Evolutionary conservation across 2,113 vertebrate species (phyloP).

Genomic region (Desmodus rotundus): DNA sequence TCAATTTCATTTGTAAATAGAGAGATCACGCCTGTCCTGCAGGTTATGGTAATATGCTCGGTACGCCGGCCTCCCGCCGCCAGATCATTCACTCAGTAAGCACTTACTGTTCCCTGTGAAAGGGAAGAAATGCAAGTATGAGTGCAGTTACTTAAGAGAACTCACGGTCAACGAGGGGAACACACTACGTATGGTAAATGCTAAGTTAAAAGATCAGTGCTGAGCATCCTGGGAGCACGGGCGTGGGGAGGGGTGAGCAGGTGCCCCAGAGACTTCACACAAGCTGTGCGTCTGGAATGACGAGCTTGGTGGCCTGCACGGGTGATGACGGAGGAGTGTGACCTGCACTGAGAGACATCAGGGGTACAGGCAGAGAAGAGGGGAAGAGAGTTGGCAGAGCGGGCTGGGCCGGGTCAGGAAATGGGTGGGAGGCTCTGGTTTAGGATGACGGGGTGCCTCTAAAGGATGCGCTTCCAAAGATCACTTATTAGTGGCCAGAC

Average conservation of each 20-base stretch:
- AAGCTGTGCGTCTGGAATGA: not conserved
- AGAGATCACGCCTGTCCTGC: not conserved
- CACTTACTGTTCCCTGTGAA: not conserved
- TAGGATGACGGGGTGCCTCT: not conserved
- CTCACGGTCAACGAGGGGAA: not conserved
- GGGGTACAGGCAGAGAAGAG: not conserved
- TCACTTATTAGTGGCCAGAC: not conserved
- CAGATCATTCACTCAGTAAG: not conserved
- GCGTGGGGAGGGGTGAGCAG: not conserved
- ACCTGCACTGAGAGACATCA: not conserved
- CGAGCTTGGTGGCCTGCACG: not conserved
- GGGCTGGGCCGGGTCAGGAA: not conserved
- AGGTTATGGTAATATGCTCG: not conserved
- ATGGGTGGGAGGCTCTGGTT: not conserved
- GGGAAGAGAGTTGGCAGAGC: not conserved
- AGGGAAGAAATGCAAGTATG: not conserved
- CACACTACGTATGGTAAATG: not conserved
- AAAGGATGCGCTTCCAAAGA: not conserved
- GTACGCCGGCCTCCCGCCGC: not conserved
- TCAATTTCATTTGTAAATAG: not conserved
- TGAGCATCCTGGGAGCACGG: too few species aligned
- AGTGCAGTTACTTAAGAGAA: not conserved
- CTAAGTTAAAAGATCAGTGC: not conserved
- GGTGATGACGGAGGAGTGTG: not conserved
- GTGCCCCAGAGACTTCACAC: not conserved